Conservation (phyloP, 2,113 vertebrate species). For the Xenopus laevis region DNA sequence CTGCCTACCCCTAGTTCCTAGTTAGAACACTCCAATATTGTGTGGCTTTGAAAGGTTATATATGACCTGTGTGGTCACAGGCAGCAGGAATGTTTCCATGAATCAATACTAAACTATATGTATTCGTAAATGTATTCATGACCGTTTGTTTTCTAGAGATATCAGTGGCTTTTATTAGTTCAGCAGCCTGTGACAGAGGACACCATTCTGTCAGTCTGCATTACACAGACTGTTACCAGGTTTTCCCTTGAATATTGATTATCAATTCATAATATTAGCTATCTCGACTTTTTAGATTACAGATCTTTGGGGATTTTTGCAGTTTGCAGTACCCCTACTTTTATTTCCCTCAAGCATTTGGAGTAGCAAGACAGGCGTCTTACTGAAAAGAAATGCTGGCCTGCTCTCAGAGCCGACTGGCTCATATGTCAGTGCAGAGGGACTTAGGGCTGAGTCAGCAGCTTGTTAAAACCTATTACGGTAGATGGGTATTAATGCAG, state of each 20-base stretch:
- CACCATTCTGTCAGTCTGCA: not conserved
- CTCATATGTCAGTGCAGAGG: slow-evolving; percentile 6
- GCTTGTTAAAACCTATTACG: slow-evolving; percentile 7
- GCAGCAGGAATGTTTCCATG: too few relatives aligned
- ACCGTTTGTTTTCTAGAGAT: not conserved
- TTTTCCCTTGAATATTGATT: slow-evolving; percentile 1
- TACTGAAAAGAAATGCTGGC: not conserved
- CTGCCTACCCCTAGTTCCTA: too few relatives aligned
- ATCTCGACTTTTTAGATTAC: not conserved
- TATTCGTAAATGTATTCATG: too few relatives aligned
- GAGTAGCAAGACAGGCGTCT: not conserved
- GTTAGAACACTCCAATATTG: too few relatives aligned
- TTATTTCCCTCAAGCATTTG: not conserved
- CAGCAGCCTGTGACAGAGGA: not conserved
- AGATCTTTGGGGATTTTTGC: not conserved
- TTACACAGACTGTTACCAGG: not conserved
- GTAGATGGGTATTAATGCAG: slow-evolving; percentile 11
- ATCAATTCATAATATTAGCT: not conserved
- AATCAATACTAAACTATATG: too few relatives aligned
- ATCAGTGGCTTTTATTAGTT: not conserved
- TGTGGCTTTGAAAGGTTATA: too few relatives aligned
- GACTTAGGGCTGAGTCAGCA: slow-evolving; percentile 2
- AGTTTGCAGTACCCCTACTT: not conserved
- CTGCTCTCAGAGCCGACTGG: not conserved
- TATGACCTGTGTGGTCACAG: too few relatives aligned